phyloP scores from a whole-genome alignment of 2,888 invertebrate species.

The Polymixis lichenea region DNA sequence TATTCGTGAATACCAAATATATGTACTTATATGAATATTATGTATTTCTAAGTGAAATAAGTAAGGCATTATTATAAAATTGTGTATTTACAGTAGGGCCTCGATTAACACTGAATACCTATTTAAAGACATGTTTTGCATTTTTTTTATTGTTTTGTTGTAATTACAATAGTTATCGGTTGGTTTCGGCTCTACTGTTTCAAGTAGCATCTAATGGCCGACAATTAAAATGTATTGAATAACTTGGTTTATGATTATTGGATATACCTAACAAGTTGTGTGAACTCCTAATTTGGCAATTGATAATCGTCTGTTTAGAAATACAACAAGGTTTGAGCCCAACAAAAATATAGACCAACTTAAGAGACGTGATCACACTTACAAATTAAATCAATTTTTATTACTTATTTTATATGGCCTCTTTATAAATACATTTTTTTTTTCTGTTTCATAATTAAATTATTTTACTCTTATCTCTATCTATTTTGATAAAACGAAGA shows the following conservation, averaged over 20 bases:
- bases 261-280: not conserved
- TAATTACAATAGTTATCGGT: not conserved
- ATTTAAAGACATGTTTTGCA: too few species aligned
- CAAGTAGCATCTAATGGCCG: not conserved
- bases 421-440: not conserved
- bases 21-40: slow-evolving; percentile 8
- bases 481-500: not conserved
- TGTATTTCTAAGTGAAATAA: slow-evolving; percentile 17
- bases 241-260: not conserved
- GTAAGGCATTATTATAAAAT: slow-evolving; percentile 7
- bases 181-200: not conserved
- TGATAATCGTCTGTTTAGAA: not conserved
- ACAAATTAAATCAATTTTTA: not conserved
- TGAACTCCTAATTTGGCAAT: not conserved
- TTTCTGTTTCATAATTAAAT: not conserved
- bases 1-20: slow-evolving; percentile 31
- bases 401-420: not conserved
- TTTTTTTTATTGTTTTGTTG: too few species aligned
- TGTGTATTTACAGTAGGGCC: slow-evolving; percentile 1
- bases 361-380: not conserved
- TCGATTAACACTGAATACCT: too few species aligned
- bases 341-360: not conserved
- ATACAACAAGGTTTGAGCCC: not conserved
- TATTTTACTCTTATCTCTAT: not conserved
- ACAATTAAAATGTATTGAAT: not conserved